These are phyloP conservation scores for Zaprionus davidi DNA, from an alignment of 1,140 invertebrate genomes.

Conservation along the genomic window DNA sequence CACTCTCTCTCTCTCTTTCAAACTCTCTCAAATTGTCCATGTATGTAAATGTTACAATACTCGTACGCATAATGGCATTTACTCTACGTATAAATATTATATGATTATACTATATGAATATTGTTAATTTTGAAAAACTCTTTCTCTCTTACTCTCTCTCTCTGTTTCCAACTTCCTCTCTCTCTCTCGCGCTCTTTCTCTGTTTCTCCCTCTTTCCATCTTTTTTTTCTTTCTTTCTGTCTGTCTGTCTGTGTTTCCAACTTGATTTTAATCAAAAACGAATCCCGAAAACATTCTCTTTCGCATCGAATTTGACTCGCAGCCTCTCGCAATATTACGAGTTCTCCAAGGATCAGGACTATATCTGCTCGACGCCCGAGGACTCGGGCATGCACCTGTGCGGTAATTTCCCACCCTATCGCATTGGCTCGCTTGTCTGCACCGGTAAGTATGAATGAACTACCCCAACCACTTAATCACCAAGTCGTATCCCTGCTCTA, in stretches of 20 bases:
- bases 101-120: slow-evolving; percentile 39
- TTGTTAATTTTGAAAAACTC: slow-evolving; percentile 36
- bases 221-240: slow-evolving; percentile 35
- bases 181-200: slow-evolving; percentile 26
- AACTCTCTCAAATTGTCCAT: slow-evolving; percentile 36
- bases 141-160: slow-evolving; percentile 39
- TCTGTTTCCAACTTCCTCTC: slow-evolving; percentile 22
- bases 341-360: slow-evolving; percentile 95
- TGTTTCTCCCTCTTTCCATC: slow-evolving; percentile 18
- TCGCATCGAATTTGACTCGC: slow-evolving; percentile 31
- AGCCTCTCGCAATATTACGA: slow-evolving; percentile 91
- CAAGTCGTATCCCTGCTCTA: not conserved
- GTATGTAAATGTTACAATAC: slow-evolving; percentile 47
- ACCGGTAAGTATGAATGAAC: slow-evolving; percentile 84
- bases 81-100: slow-evolving; percentile 45
- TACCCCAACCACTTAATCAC: not conserved
- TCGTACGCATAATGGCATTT: slow-evolving; percentile 51
- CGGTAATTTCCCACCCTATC: slow-evolving; percentile 92
- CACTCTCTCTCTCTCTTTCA: slow-evolving; percentile 15
- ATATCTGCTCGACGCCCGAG: slow-evolving; percentile 97
- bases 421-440: slow-evolving; percentile 88
- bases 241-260: slow-evolving; percentile 57
- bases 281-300: slow-evolving; percentile 40
- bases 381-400: slow-evolving; percentile 98
- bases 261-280: slow-evolving; percentile 52